These are phyloP conservation scores for Pyrgus malvae DNA, from an alignment of 2,888 invertebrate species.

Conservation along the genomic window DNA sequence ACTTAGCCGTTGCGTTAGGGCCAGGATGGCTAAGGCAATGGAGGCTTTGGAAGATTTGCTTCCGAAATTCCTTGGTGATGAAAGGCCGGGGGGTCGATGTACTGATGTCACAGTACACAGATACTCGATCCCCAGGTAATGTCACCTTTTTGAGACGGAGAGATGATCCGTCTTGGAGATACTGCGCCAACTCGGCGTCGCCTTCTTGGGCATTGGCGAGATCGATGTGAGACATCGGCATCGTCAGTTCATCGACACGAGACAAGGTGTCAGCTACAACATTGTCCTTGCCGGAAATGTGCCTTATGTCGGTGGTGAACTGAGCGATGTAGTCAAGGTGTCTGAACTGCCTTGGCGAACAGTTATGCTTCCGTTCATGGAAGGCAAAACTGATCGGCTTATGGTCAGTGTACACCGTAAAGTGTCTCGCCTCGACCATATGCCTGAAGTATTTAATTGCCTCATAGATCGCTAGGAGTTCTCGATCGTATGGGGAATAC, in stretches of 20 bases:
- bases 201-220: neutral
- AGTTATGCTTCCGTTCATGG: conserved; percentile 1
- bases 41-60: neutral
- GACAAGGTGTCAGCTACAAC: neutral
- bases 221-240: neutral
- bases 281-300: neutral
- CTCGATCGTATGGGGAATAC: neutral
- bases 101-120: neutral
- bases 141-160: neutral
- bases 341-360: neutral
- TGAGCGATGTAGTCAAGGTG: neutral
- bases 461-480: neutral
- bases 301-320: neutral
- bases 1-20: neutral
- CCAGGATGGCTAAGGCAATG: neutral
- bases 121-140: neutral
- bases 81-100: neutral
- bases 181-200: neutral
- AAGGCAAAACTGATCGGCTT: neutral
- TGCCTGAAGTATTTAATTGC: neutral
- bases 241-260: neutral
- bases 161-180: neutral
- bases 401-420: neutral
- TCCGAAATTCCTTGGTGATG: neutral
- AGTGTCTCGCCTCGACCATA: neutral